Conservation (phyloP, 2,113 vertebrate species). For the Corvus moneduloides region DNA sequence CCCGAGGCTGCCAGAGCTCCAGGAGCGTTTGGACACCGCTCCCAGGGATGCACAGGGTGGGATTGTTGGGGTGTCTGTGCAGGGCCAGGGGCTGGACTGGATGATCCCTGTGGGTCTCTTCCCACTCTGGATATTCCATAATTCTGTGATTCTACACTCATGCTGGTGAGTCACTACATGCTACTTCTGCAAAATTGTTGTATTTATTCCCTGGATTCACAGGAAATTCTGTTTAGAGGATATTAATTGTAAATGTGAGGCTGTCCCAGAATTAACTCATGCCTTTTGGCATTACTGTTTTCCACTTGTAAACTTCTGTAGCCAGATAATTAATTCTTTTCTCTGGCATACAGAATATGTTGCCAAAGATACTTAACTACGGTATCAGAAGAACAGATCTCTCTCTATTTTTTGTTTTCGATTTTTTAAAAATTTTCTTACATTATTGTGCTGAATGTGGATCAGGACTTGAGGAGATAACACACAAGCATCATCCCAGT, state of each 20-base stretch:
- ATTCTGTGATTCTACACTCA: background rate
- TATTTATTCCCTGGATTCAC: background rate
- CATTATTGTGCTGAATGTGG: background rate
- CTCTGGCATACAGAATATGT: background rate
- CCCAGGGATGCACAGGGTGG: background rate
- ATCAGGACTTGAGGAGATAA: background rate
- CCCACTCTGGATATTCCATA: rapidly evolving
- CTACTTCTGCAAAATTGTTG: background rate
- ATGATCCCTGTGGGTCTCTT: rapidly evolving
- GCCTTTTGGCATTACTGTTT: background rate
- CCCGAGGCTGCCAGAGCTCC: background rate
- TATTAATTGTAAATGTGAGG: background rate
- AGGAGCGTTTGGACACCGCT: rapidly evolving
- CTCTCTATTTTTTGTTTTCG: background rate
- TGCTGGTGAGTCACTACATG: background rate
- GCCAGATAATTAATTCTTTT: background rate
- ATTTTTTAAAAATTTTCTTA: background rate
- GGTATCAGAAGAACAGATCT: background rate
- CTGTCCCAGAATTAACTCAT: background rate
- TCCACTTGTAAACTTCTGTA: background rate
- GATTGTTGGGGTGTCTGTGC: background rate
- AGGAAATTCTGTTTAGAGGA: background rate
- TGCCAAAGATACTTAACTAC: background rate
- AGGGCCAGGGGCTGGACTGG: rapidly evolving
- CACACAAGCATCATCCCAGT: background rate